Evolutionary conservation across 1,140 invertebrate genomes (phyloP).

Genomic region (Drosophila orena): DNA sequence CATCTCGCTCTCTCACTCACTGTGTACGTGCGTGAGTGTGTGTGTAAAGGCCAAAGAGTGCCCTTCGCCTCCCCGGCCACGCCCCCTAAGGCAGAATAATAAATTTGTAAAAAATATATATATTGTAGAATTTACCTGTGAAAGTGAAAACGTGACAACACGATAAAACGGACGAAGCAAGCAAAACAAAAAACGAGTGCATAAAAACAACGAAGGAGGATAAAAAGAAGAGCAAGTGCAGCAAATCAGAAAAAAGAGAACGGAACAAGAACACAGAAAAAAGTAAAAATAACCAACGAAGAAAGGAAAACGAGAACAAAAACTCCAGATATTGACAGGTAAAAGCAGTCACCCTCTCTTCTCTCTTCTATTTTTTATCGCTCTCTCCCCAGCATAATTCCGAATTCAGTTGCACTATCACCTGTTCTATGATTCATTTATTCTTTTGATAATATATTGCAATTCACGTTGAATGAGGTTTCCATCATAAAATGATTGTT

Average conservation of each 20-base stretch:
- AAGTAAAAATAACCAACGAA: conserved; percentile 42
- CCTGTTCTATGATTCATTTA: conserved; percentile 28
- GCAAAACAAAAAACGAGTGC: conserved; percentile 77
- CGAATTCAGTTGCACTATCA: neutral
- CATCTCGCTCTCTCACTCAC: conserved; percentile 3
- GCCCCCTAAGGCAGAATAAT: conserved; percentile 26
- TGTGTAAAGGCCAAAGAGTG: conserved; percentile 46
- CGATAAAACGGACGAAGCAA: conserved; percentile 70
- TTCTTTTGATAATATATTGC: conserved; percentile 21
- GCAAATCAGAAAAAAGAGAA: conserved; percentile 20
- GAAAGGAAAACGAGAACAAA: conserved; percentile 27
- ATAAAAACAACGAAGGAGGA: conserved; percentile 31
- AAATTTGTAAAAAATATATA: conserved; percentile 42
- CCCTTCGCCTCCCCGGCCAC: neutral
- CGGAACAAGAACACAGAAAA: conserved; percentile 40
- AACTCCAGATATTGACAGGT: conserved; percentile 37
- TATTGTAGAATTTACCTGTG: conserved; percentile 71
- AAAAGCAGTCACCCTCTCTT: neutral
- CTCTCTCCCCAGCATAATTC: neutral
- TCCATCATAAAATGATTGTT: conserved; percentile 6
- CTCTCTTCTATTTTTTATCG: neutral
- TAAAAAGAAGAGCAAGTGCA: conserved; percentile 39
- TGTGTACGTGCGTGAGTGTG: conserved; percentile 8
- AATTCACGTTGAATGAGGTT: conserved; percentile 19
- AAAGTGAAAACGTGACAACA: conserved; percentile 73